Base-by-base conservation (phyloP, 2,113 vertebrate species). In the Puntigrus tetrazona region DNA sequence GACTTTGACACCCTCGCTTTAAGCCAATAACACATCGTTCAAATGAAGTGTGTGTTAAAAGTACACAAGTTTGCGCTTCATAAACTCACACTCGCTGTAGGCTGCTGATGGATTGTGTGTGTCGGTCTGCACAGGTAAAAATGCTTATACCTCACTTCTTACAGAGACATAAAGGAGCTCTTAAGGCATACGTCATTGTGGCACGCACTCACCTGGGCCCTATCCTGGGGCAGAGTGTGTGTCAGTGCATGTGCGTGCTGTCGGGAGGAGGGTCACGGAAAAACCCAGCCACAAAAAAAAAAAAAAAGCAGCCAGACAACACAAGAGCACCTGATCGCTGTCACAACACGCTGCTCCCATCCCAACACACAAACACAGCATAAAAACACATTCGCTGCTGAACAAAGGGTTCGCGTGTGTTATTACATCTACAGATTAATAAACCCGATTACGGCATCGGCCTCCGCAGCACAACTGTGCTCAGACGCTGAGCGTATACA, bases 221-320 rank as follows among this genome's bases (percentile, higher is more conserved):
- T 18, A 72, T 34, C 78, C 70, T 34, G 27, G 57, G 82, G 59
- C 72, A 47, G 50, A 72, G 55, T 11, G 74, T 78, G 59, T 78
- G 65, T 73, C 20, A 36, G 63, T 84, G 45, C 63, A 52, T 70
- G 47, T 78, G 83, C 57, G 79, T 59, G 59, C 50, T 69, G 57
- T 79, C 65, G 7, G 47, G 43, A 52, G 65, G 76, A 78, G 50
- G 67, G 41, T 77, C 41, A 65, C 25, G 29, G 81, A 78, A 78
- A 81, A 87, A 41, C 76, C 74, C 76, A 61, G 69, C 74, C 61
- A 84, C 77, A 84, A 57, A 57, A 86, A 83, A 74, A 70, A 84
- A 69, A 84, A 57, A 57, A 86, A 83, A 74, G 77, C 7, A 74
- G 4, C 13, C 81, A 78, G 74, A 80, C 82, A 82, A 80, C 75